phyloP scores from a whole-genome alignment of 1,140 invertebrate species.

The Drosophila insularis region DNA sequence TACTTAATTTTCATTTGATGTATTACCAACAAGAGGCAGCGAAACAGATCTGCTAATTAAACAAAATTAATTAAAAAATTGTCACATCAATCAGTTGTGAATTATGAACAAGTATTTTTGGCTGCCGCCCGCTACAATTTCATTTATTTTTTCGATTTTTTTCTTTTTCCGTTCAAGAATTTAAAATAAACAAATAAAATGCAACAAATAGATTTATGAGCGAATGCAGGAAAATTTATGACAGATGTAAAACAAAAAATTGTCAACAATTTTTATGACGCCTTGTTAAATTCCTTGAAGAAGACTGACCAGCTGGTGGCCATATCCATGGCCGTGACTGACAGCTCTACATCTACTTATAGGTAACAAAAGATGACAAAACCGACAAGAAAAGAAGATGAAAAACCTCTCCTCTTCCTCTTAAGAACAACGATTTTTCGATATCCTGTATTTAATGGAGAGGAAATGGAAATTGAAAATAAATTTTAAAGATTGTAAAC shows the following conservation, averaged over 20 bases:
- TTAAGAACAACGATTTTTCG: background rate
- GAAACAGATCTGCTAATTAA: slow-evolving; percentile 69
- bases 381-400: background rate
- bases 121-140: slow-evolving; percentile 19
- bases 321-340: slow-evolving; percentile 60
- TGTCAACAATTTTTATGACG: slow-evolving; percentile 52
- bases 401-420: background rate
- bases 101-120: slow-evolving; percentile 46
- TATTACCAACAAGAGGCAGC: slow-evolving; percentile 54
- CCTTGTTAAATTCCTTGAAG: slow-evolving; percentile 36
- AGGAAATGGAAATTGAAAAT: too few species aligned
- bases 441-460: background rate
- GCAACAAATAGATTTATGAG: slow-evolving; percentile 75
- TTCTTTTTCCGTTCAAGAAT: slow-evolving; percentile 41
- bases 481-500: too few species aligned
- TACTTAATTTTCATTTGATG: slow-evolving; percentile 62
- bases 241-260: slow-evolving; percentile 69
- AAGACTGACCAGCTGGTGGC: slow-evolving; percentile 42
- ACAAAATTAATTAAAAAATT: slow-evolving; percentile 76
- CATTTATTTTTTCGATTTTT: slow-evolving; percentile 24
- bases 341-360: slow-evolving; percentile 30
- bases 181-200: slow-evolving; percentile 79
- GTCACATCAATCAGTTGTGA: slow-evolving; percentile 76
- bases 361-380: slow-evolving; percentile 1
- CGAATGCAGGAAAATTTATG: slow-evolving; percentile 67